Percentiles rank a stretch among this genome's conserved stretches.
These are phyloP conservation scores for Sylvicola fuscatus DNA, from an alignment of 2,888 invertebrate species.

Conservation along the genomic window DNA sequence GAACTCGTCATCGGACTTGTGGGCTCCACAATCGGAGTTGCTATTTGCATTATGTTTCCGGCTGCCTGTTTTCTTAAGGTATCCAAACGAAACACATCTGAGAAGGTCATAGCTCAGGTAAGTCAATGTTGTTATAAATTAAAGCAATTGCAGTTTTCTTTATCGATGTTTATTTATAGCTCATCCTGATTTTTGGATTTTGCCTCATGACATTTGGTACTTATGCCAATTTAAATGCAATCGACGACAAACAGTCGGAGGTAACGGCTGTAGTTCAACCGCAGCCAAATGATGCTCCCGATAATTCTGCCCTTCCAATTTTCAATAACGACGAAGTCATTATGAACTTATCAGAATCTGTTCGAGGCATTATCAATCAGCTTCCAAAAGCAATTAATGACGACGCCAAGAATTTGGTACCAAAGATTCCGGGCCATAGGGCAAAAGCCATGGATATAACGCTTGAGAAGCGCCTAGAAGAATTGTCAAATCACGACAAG, in stretches of 20 bases:
- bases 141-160: constrained; percentile 3
- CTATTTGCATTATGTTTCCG: constrained; percentile 85
- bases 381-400: too few relatives aligned
- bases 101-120: constrained; percentile 66
- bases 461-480: constrained; percentile 2
- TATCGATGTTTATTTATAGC: constrained; percentile 12
- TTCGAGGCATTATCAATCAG: too few relatives aligned
- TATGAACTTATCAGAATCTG: too few relatives aligned
- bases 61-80: constrained; percentile 74
- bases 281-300: constrained; percentile 10
- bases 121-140: too few relatives aligned
- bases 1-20: constrained; percentile 85
- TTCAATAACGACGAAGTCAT: too few relatives aligned
- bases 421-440: too few relatives aligned
- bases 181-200: constrained; percentile 61
- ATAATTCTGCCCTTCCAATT: too few relatives aligned
- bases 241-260: constrained; percentile 34
- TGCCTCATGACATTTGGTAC: constrained; percentile 78
- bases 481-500: constrained; percentile 10
- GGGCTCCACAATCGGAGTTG: constrained; percentile 87
- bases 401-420: too few relatives aligned
- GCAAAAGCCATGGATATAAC: too few relatives aligned
- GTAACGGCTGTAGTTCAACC: background rate
- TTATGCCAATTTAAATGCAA: constrained; percentile 65
- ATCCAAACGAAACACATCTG: constrained; percentile 65